A percentile compares a stretch with the other conserved stretches of the same genome.
Conservation (phyloP, 2,113 vertebrate species). For the Pantherophis guttatus region DNA sequence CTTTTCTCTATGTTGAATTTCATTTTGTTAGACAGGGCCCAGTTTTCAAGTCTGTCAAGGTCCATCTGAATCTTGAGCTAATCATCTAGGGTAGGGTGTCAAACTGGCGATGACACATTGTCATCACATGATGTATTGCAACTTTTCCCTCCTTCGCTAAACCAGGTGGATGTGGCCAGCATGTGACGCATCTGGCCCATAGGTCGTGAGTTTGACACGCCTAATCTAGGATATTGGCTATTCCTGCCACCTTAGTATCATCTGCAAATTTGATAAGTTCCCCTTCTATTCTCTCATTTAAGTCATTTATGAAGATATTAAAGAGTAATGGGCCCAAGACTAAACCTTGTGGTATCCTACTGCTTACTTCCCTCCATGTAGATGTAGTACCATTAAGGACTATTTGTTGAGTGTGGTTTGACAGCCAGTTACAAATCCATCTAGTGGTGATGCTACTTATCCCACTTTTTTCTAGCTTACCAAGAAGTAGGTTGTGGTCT, state of each 20-base stretch:
- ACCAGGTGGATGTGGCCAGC: too few relatives aligned
- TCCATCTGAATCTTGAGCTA: background rate
- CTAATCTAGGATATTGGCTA: background rate
- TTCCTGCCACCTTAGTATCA: background rate
- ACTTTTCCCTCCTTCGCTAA: too few relatives aligned
- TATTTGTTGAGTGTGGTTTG: background rate
- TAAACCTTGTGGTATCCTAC: too few relatives aligned
- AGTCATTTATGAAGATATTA: background rate
- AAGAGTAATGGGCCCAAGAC: background rate
- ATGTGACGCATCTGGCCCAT: too few relatives aligned
- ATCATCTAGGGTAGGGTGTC: background rate
- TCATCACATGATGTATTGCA: too few relatives aligned
- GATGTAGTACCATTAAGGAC: background rate
- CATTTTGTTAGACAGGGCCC: background rate
- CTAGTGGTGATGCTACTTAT: background rate
- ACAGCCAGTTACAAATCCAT: background rate
- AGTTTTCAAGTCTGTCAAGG: background rate
- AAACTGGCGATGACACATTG: too few relatives aligned
- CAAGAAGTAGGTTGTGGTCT: background rate
- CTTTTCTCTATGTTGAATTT: background rate
- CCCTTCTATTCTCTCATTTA: background rate
- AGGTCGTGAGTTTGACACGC: too few relatives aligned
- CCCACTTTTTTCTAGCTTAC: background rate
- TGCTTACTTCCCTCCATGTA: background rate
- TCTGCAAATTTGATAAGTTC: background rate